A percentile compares a stretch with the other conserved stretches of the same genome.
Evolutionary conservation across 1,140 invertebrate genomes (phyloP).

Genomic region (Druon quercuslanigerum): DNA sequence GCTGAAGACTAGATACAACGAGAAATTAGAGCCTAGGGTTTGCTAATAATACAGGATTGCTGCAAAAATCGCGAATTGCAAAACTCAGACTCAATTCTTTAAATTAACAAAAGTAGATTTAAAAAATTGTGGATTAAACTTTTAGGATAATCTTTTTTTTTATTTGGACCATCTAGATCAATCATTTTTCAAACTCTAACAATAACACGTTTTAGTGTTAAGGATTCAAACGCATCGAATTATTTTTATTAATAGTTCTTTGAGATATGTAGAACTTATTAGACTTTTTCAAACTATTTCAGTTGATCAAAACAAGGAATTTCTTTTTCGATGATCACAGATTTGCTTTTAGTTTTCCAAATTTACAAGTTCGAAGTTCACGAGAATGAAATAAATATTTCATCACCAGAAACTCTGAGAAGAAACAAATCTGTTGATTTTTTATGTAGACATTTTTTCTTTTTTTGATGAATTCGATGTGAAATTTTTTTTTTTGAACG

Average conservation of each 20-base stretch:
- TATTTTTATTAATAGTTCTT: constrained; percentile 9
- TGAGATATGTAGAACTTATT: background rate
- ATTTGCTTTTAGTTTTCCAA: constrained; percentile 1
- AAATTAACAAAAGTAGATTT: background rate
- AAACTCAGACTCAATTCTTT: constrained; percentile 9
- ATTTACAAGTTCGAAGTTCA: no score
- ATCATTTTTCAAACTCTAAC: constrained; percentile 5
- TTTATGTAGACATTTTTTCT: background rate
- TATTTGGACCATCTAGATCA: background rate
- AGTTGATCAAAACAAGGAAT: background rate
- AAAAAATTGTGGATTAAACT: background rate
- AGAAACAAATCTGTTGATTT: background rate
- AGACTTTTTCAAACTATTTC: background rate
- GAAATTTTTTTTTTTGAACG: background rate
- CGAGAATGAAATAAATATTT: no score
- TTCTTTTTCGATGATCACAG: constrained; percentile 11
- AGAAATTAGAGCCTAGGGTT: background rate
- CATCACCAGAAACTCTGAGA: no score
- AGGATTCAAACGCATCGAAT: constrained; percentile 12
- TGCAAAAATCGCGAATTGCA: background rate
- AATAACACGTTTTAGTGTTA: constrained; percentile 30
- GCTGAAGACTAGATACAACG: constrained; percentile 20
- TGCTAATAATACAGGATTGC: background rate
- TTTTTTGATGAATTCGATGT: background rate
- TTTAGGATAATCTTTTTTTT: constrained; percentile 16